Evolutionary conservation across 2,113 vertebrate genomes (phyloP).

Genomic region (Copsychus sechellarum): DNA sequence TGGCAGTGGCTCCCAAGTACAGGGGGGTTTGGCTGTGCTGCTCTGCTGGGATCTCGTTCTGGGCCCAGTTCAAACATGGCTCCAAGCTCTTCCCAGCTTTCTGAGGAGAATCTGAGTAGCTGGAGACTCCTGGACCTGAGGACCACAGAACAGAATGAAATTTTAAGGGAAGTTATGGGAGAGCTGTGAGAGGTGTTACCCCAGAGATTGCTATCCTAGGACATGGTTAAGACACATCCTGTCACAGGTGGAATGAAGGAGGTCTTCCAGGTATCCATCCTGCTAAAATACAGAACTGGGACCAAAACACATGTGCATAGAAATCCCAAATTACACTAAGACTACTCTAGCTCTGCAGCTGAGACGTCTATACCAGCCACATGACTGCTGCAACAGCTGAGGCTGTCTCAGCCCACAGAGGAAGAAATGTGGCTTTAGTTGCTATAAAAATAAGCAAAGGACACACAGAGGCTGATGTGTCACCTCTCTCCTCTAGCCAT

Average conservation of each 20-base stretch:
- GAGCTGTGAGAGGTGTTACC: background rate
- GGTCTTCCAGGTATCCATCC: background rate
- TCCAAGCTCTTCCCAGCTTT: slow-evolving; percentile 30
- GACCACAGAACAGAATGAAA: background rate
- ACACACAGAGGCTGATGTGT: background rate
- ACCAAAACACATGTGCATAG: background rate
- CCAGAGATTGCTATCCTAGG: background rate
- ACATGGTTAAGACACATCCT: background rate
- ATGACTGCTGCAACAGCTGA: background rate
- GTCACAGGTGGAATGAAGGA: background rate
- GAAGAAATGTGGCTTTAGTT: background rate
- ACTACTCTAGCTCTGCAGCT: background rate
- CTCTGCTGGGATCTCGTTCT: slow-evolving; percentile 10
- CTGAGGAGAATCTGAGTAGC: slow-evolving; percentile 5
- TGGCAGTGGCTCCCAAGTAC: background rate
- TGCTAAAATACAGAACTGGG: background rate
- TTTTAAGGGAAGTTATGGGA: background rate
- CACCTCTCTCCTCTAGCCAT: background rate
- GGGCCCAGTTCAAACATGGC: slow-evolving; percentile 45
- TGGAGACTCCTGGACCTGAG: slow-evolving; percentile 25
- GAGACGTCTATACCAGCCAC: background rate
- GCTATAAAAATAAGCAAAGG: background rate
- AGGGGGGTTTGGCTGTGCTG: slow-evolving; percentile 45
- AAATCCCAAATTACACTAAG: background rate
- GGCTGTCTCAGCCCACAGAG: background rate